These are phyloP conservation scores for Parauchenoglanis punctatus DNA, from an alignment of 2,797 vertebrate genomes.

Conservation along the genomic window DNA sequence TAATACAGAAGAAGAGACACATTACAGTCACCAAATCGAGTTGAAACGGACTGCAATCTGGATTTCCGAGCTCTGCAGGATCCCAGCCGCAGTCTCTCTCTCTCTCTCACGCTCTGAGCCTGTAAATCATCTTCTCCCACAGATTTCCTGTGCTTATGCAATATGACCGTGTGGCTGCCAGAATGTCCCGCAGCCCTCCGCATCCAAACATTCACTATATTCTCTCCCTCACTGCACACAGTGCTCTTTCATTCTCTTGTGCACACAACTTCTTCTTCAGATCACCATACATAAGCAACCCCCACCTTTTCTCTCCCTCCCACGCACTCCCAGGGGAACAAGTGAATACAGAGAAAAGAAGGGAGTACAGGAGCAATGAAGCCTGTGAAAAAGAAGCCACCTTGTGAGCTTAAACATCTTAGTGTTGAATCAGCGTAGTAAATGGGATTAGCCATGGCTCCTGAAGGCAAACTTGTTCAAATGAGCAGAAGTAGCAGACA, in stretches of 20 bases:
- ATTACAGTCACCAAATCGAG: not conserved
- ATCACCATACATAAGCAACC: not conserved
- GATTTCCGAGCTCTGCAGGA: constrained; percentile 13
- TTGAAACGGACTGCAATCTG: constrained; percentile 3
- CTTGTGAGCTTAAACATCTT: not conserved
- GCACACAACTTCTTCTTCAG: constrained; percentile 1
- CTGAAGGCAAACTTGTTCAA: constrained; percentile 12
- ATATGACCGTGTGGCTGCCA: constrained; percentile 52
- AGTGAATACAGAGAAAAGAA: not conserved
- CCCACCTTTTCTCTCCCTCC: constrained; percentile 12
- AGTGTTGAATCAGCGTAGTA: not conserved
- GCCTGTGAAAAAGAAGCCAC: not conserved
- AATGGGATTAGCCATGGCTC: not conserved
- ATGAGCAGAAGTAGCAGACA: not conserved
- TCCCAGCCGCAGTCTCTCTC: not conserved
- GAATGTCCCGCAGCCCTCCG: constrained; percentile 39
- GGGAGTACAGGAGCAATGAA: not conserved
- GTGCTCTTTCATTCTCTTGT: not conserved
- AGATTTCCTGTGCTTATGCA: constrained; percentile 66
- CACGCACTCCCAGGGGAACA: not conserved
- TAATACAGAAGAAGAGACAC: not conserved
- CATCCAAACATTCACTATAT: constrained; percentile 42
- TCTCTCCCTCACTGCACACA: constrained; percentile 25
- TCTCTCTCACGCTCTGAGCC: not conserved
- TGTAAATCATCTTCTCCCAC: constrained; percentile 53